A percentile compares a stretch with the other conserved stretches of the same genome.
phyloP scores from a whole-genome alignment of 2,797 vertebrate genomes.

The Xiphorhynchus erythropygius region DNA sequence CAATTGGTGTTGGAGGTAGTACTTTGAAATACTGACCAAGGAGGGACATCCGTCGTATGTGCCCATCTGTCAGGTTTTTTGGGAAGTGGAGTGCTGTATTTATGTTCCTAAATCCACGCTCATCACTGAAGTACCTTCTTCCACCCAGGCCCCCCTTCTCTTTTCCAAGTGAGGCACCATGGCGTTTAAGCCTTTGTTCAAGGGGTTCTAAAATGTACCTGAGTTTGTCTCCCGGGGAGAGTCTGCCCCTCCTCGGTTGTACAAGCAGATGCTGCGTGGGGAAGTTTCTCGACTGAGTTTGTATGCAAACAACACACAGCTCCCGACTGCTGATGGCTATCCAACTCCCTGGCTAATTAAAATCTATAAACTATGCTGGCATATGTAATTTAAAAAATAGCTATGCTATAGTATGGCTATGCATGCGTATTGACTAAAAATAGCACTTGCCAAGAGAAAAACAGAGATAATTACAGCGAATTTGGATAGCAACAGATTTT shows the following conservation, averaged over 20 bases:
- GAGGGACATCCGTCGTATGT: background rate
- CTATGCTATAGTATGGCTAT: slow-evolving; percentile 29
- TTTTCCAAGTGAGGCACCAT: background rate
- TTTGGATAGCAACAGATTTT: slow-evolving; percentile 29
- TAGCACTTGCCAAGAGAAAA: slow-evolving; percentile 31
- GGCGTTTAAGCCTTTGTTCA: background rate
- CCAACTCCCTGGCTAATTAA: slow-evolving; percentile 45
- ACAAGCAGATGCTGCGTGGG: background rate
- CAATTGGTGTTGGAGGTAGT: fast-evolving
- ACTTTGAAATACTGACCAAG: background rate
- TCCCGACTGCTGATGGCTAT: slow-evolving; percentile 44
- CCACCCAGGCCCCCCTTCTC: background rate
- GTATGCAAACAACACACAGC: slow-evolving; percentile 46
- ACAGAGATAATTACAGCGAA: slow-evolving; percentile 20
- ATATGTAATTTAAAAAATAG: slow-evolving; percentile 56
- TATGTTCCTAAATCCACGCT: background rate
- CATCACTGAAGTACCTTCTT: background rate
- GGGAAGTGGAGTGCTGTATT: fast-evolving
- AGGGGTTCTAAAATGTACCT: background rate
- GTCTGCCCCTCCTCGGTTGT: background rate
- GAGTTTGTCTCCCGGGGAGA: background rate
- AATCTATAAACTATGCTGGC: slow-evolving; percentile 39
- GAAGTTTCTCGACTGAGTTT: background rate
- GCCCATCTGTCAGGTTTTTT: background rate
- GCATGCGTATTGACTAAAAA: slow-evolving; percentile 11